phyloP scores from a whole-genome alignment of 2,113 vertebrate species.

The Trinectes maculatus region DNA sequence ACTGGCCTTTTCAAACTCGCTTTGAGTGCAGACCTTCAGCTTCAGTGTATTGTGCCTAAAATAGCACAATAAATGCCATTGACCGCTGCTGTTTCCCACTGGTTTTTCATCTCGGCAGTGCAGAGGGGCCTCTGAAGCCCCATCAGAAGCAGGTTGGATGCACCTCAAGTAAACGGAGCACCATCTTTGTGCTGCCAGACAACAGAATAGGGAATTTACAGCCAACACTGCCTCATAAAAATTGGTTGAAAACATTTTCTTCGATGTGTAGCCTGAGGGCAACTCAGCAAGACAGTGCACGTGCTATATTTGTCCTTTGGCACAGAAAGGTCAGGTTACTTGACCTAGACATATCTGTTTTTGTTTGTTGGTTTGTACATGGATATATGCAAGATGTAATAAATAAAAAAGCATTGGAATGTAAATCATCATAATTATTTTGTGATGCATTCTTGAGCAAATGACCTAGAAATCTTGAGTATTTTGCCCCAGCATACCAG shows the following conservation, averaged over 20 bases:
- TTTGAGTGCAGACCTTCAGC: constrained; percentile 47
- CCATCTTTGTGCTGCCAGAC: constrained; percentile 2
- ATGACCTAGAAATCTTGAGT: not conserved
- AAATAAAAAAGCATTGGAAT: too few species aligned
- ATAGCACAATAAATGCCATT: constrained; percentile 46
- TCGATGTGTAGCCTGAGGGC: not conserved
- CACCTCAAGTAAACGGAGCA: constrained; percentile 24
- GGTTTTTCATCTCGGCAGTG: constrained; percentile 42
- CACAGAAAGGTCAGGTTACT: not conserved
- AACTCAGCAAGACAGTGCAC: not conserved
- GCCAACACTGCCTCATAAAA: constrained; percentile 15
- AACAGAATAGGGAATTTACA: not conserved
- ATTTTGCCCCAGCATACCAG: not conserved
- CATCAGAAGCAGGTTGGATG: constrained; percentile 30
- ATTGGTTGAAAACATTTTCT: not conserved
- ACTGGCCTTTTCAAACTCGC: constrained; percentile 34
- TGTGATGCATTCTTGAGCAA: not conserved
- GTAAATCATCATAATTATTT: too few species aligned
- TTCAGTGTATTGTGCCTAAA: constrained; percentile 57
- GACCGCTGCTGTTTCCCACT: constrained; percentile 37
- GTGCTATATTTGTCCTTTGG: not conserved
- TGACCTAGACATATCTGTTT: too few species aligned
- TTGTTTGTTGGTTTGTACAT: too few species aligned
- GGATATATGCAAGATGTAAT: too few species aligned
- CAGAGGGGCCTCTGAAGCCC: constrained; percentile 35